Evolutionary conservation across 2,113 vertebrate species (phyloP), one percentile per base, ranked within the genome.

Genomic region (Arenaria interpres): DNA sequence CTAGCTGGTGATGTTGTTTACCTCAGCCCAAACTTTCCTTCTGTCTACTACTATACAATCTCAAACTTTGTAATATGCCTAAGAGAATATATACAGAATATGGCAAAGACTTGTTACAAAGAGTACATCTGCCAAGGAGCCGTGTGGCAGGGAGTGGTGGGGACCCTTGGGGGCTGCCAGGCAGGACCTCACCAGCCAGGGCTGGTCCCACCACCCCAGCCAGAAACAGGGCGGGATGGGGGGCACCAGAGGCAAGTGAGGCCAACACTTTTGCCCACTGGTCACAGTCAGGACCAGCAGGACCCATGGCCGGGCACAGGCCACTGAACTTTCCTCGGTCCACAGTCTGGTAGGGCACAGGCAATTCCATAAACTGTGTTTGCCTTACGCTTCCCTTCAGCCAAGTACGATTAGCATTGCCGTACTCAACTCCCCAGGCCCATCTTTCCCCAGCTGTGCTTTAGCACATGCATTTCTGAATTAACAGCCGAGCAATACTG

Each of bases 231-330:
- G 50, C 8, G 43, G 54, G 41, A 43, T 20, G 20, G 22, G 16
- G 10, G 8, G 23, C 24, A 63, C 6, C 0, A 1, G 4, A 3
- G 15, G 28, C 19, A 60, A 39, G 23, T 59, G 60, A 6, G 30
- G 19, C 12, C 3, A 2, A 43, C 35, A 66, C 0, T 0, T 53
- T 48, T 59, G 33, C 9, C 68, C 25, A 32, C 33, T 24, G 9
- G 32, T 77, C 37, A 27, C 5, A 17, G 32, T 18, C 1, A 0
- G 53, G n/a, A 76, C 4, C n/a, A 50, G 27, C 30, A 72, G 53
- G 37, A 72, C 21, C 28, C 43, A 33, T 4, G 14, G 32, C 28
- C 0, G 2, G 56, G 46, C 32, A 53, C 20, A 37, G 39, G 39
- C 15, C 54, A 64, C 57, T 21, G 24, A 60, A 43, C 32, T n/a